Evolutionary conservation across 2,797 vertebrate species (phyloP).

Genomic region (Spea hammondii): DNA sequence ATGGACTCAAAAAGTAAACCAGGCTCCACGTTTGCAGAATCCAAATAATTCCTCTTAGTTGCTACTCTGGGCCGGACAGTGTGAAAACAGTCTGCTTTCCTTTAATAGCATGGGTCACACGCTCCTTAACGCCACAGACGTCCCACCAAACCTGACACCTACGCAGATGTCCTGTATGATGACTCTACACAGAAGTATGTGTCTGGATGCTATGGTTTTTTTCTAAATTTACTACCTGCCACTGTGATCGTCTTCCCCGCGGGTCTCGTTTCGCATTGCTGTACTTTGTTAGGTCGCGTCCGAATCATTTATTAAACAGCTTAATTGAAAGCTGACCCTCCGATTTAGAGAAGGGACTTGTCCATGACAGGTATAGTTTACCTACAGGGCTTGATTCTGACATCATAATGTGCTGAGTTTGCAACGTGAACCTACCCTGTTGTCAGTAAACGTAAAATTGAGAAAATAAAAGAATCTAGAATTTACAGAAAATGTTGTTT

Average conservation of each 20-base stretch:
- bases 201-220: background rate
- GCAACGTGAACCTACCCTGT: no score
- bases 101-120: conserved; percentile 2
- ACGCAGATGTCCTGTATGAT: background rate
- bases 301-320: background rate
- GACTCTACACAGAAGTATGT: background rate
- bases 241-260: background rate
- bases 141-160: background rate
- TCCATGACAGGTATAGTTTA: background rate
- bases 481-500: no score
- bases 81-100: conserved; percentile 1
- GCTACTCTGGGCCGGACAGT: background rate
- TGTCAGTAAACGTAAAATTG: no score
- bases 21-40: background rate
- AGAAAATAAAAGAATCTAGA: no score
- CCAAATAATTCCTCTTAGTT: background rate
- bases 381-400: no score
- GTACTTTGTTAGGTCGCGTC: no score
- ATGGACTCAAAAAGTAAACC: background rate
- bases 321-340: background rate
- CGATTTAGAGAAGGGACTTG: background rate
- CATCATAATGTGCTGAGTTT: no score
- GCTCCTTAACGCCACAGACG: background rate
- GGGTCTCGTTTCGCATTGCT: no score
- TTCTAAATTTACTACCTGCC: background rate